Evolutionary conservation across 30 jellyfish, hydroid and myxozoan species (phyloP).

Genomic region (Sanderia malayensis): DNA sequence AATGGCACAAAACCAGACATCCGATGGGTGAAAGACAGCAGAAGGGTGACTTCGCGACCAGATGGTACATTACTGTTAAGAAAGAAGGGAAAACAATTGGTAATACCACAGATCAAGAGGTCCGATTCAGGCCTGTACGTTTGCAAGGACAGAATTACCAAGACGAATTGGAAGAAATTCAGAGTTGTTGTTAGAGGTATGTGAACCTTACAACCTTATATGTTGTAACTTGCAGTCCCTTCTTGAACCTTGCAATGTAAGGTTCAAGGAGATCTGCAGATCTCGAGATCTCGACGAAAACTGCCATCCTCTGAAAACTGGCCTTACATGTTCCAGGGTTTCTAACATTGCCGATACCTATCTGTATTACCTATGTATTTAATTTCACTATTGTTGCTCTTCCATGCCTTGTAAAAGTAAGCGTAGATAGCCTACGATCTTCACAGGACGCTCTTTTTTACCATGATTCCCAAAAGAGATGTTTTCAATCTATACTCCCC

Average conservation of each 20-base stretch:
- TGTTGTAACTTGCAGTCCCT: no score
- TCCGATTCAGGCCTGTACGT: slow-evolving; percentile 35
- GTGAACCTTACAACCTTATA: no score
- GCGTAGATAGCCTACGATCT: background rate
- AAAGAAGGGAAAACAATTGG: slow-evolving; percentile 17
- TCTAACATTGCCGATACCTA: background rate
- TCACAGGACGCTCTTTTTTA: background rate
- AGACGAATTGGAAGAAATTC: background rate
- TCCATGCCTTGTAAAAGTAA: no score
- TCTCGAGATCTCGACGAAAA: no score
- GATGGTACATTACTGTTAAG: slow-evolving; percentile 1
- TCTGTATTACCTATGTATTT: background rate
- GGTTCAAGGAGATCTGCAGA: no score
- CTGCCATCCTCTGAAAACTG: no score
- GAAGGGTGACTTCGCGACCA: background rate
- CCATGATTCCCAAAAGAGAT: background rate
- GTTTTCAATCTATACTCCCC: background rate
- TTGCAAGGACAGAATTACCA: slow-evolving; percentile 15
- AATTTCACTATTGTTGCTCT: no score
- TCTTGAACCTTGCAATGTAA: no score
- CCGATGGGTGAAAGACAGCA: slow-evolving; percentile 9
- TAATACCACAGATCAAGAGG: background rate
- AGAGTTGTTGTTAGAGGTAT: slow-evolving; percentile 41
- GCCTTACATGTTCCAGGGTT: no score
- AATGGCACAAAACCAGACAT: slow-evolving; percentile 6